phyloP scores from a whole-genome alignment of 2,888 invertebrate species.

The Melinaea marsaeus region DNA sequence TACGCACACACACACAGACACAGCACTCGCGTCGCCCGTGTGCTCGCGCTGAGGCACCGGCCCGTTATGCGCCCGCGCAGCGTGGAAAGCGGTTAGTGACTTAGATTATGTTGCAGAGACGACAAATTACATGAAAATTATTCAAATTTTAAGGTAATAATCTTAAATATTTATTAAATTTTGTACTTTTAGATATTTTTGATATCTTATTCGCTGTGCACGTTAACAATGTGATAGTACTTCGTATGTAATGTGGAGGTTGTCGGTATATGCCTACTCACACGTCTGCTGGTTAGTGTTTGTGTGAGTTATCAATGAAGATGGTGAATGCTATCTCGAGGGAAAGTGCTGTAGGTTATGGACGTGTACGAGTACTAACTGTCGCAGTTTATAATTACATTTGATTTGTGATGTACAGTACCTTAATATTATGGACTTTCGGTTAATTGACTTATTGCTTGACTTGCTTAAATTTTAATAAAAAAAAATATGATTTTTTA shows the following conservation, averaged over 20 bases:
- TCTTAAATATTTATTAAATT: too few relatives aligned
- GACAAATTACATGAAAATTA: neutral
- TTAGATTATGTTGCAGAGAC: constrained; percentile 40
- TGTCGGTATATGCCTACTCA: too few relatives aligned
- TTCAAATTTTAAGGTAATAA: too few relatives aligned
- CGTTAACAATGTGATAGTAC: too few relatives aligned
- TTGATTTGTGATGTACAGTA: constrained; percentile 5
- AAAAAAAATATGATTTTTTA: too few relatives aligned
- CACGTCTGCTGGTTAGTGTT: constrained; percentile 40
- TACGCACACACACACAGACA: constrained; percentile 25
- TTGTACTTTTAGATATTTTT: too few relatives aligned
- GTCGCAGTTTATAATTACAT: constrained; percentile 14
- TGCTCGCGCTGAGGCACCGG: constrained; percentile 44
- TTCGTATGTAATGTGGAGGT: too few relatives aligned
- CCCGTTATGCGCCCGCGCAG: constrained; percentile 61
- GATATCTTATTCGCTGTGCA: too few relatives aligned
- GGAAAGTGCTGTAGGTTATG: constrained; percentile 41
- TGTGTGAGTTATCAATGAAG: constrained; percentile 65
- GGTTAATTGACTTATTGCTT: too few relatives aligned
- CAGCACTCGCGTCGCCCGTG: constrained; percentile 43
- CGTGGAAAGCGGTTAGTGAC: constrained; percentile 57
- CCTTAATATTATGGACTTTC: neutral
- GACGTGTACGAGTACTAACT: constrained; percentile 12
- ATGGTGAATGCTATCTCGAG: constrained; percentile 41
- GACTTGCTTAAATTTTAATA: too few relatives aligned